Conservation (phyloP, 1,140 invertebrate species). For the Zaprionus nigranus region DNA sequence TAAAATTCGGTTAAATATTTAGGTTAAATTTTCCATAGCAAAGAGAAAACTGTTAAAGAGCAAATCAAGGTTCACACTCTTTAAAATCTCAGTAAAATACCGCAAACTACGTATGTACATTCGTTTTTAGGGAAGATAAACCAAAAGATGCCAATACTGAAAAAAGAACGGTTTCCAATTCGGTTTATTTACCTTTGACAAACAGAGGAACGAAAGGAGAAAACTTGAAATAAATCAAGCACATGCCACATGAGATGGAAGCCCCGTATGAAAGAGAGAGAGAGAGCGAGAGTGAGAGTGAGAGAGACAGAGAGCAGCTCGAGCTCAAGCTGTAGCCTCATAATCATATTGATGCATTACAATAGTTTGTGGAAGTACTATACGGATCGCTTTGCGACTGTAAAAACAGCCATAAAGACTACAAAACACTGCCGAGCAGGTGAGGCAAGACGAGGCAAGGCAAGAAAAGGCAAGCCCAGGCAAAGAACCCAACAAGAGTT, state of each 20-base stretch:
- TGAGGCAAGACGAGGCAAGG: slow-evolving; percentile 17
- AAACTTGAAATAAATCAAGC: slow-evolving; percentile 74
- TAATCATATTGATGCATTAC: slow-evolving; percentile 80
- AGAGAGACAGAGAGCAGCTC: slow-evolving; percentile 18
- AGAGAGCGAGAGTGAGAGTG: not conserved
- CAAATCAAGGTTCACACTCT: not conserved
- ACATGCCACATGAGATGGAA: slow-evolving; percentile 61
- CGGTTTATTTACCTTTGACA: slow-evolving; percentile 65
- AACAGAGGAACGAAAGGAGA: slow-evolving; percentile 61
- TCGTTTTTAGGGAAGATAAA: slow-evolving; percentile 3
- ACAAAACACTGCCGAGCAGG: slow-evolving; percentile 59
- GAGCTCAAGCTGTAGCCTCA: slow-evolving; percentile 49
- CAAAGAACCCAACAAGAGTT: slow-evolving; percentile 42
- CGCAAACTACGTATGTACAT: slow-evolving; percentile 10
- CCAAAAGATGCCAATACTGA: slow-evolving; percentile 24
- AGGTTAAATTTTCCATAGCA: not conserved
- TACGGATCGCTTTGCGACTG: slow-evolving; percentile 43
- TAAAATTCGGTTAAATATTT: not conserved
- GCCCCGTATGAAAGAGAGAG: slow-evolving; percentile 17
- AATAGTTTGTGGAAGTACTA: slow-evolving; percentile 66
- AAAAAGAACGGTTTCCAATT: slow-evolving; percentile 52
- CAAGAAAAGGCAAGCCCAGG: not conserved
- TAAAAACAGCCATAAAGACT: slow-evolving; percentile 67
- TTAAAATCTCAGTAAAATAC: not conserved
- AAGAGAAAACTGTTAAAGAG: not conserved